Evolutionary conservation across 53 echinoderm and acorn worm species (phyloP).

Genomic region (Astropecten irregularis): DNA sequence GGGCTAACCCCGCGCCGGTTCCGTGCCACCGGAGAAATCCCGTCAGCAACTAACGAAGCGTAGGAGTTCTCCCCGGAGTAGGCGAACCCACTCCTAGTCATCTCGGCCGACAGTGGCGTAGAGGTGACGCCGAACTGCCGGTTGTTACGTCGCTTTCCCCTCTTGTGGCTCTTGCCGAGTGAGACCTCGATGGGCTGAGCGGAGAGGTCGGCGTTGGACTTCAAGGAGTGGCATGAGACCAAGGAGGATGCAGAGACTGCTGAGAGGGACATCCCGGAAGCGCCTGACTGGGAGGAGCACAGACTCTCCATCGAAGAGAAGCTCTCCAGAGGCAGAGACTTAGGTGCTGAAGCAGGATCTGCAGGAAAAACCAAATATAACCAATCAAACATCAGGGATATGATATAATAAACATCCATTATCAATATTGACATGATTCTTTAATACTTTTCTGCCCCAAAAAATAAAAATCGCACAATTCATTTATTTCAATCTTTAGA

Average conservation of each 20-base stretch:
- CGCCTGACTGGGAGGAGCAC: constrained; percentile 90
- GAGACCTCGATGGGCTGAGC: constrained; percentile 40
- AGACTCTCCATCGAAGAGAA: constrained; percentile 99
- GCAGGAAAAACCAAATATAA: background rate
- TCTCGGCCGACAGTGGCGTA: constrained; percentile 61
- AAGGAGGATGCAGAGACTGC: constrained; percentile 91
- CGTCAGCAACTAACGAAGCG: constrained; percentile 8
- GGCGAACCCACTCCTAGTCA: constrained; percentile 49
- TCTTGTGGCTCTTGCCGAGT: constrained; percentile 52
- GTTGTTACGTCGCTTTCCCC: constrained; percentile 45
- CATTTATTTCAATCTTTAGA: too few species aligned
- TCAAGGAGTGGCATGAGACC: constrained; percentile 92
- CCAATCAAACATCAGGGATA: background rate
- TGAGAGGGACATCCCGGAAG: constrained; percentile 92
- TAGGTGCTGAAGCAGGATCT: constrained; percentile 94
- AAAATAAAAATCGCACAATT: too few species aligned
- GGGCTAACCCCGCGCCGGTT: constrained; percentile 13
- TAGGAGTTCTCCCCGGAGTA: constrained; percentile 44
- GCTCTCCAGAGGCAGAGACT: constrained; percentile 87
- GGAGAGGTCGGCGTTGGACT: constrained; percentile 54
- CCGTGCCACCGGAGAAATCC: constrained; percentile 21
- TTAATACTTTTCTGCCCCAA: background rate
- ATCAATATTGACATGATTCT: background rate
- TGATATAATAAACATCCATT: background rate
- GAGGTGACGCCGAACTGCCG: constrained; percentile 70